These are phyloP conservation scores for Macrosiphum euphorbiae DNA, from an alignment of 2,888 invertebrate genomes.

Conservation along the genomic window DNA sequence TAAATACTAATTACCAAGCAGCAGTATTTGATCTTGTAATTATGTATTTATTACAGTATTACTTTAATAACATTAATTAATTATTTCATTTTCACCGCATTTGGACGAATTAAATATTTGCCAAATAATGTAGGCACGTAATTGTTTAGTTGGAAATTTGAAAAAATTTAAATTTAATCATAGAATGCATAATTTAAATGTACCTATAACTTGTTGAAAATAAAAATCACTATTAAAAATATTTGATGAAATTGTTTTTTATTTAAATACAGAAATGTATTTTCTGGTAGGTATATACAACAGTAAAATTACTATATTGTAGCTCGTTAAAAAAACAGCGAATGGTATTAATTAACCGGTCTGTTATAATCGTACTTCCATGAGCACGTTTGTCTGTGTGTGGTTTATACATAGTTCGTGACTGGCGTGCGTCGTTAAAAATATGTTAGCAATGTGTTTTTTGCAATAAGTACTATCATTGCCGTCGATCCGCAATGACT, in stretches of 20 bases:
- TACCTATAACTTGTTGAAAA: not conserved
- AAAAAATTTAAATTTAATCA: not conserved
- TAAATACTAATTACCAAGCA: not conserved
- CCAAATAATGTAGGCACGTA: not conserved
- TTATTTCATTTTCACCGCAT: not conserved
- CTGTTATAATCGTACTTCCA: constrained; percentile 43
- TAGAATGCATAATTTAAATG: not conserved
- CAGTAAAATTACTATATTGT: constrained; percentile 9
- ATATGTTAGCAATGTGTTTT: constrained; percentile 12
- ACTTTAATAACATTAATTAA: not conserved
- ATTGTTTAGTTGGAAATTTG: not conserved
- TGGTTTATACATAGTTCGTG: not conserved
- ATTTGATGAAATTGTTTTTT: not conserved
- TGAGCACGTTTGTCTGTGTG: not conserved
- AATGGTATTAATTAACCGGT: constrained; percentile 54
- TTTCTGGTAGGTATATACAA: not conserved
- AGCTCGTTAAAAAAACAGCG: constrained; percentile 19
- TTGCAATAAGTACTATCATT: not conserved
- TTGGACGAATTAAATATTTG: not conserved
- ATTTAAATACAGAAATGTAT: not conserved
- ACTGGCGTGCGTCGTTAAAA: constrained; percentile 51
- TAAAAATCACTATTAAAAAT: not conserved
- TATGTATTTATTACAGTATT: not conserved
- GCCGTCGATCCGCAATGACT: constrained; percentile 8
- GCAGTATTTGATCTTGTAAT: not conserved